A percentile compares a stretch with the other conserved stretches of the same genome.
phyloP scores from a whole-genome alignment of 1,140 invertebrate genomes.

The Myzus persicae region DNA sequence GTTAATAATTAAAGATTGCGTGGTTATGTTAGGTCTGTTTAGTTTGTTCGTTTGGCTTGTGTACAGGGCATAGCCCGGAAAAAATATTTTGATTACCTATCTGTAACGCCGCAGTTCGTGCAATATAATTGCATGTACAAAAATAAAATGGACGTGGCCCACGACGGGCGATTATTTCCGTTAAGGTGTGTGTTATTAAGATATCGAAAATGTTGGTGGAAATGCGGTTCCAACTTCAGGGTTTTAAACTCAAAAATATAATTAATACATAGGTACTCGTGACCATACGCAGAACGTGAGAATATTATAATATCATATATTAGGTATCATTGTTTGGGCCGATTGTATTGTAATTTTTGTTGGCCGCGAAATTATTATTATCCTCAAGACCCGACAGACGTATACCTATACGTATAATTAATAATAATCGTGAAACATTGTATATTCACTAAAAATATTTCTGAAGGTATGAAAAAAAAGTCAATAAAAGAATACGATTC shows the following conservation, averaged over 20 bases:
- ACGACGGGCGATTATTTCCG: background rate
- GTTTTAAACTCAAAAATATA: background rate
- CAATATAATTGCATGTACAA: background rate
- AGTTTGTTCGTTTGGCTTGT: background rate
- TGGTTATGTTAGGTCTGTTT: too few relatives aligned
- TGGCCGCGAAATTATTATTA: background rate
- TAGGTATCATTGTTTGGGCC: background rate
- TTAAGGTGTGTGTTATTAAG: background rate
- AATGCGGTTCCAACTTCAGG: background rate
- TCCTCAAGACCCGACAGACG: background rate
- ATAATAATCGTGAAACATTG: background rate
- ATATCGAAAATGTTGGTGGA: background rate
- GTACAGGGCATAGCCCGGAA: background rate
- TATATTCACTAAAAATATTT: background rate
- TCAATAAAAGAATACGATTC: background rate
- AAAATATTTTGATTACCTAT: background rate
- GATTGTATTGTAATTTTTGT: background rate
- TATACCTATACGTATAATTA: background rate
- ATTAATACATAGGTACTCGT: background rate
- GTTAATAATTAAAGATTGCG: background rate
- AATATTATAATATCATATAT: conserved; percentile 6
- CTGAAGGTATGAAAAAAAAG: background rate
- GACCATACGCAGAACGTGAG: background rate
- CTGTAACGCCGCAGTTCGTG: background rate
- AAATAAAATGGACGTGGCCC: background rate